Evolutionary conservation across 2,888 invertebrate species (phyloP).

Genomic region (Boloria euphrosyne): DNA sequence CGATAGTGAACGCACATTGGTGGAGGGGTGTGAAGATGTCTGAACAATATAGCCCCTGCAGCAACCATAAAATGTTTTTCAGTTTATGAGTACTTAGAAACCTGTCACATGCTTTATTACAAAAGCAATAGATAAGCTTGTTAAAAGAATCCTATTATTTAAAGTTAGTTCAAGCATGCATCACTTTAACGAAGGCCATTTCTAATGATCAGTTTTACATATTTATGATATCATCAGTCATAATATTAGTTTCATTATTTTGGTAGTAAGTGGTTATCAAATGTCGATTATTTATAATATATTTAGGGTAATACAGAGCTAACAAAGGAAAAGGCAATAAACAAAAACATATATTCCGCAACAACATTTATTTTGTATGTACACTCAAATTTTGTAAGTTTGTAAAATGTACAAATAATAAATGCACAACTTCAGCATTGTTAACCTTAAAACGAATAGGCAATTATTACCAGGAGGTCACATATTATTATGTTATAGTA

Average conservation of each 20-base stretch:
- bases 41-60: too few relatives aligned
- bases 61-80: background rate
- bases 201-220: conserved; percentile 22
- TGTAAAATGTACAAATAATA: conserved; percentile 80
- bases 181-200: conserved; percentile 26
- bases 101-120: conserved; percentile 23
- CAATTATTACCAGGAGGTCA: conserved; percentile 30
- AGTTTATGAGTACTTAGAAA: conserved; percentile 21
- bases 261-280: too few relatives aligned
- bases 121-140: conserved; percentile 30
- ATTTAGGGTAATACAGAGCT: background rate
- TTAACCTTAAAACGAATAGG: conserved; percentile 53
- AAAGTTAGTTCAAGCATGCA: conserved; percentile 28
- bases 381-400: conserved; percentile 72
- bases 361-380: conserved; percentile 81
- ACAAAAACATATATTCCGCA: conserved; percentile 48
- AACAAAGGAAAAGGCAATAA: conserved; percentile 23
- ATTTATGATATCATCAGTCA: conserved; percentile 5
- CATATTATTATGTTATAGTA: conserved; percentile 34
- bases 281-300: background rate
- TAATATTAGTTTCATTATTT: conserved; percentile 1
- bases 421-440: conserved; percentile 82
- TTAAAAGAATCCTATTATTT: conserved; percentile 34
- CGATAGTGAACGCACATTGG: too few relatives aligned
- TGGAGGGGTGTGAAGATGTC: too few relatives aligned